Evolutionary conservation across 2,888 invertebrate species (phyloP).

Genomic region (Chrysodeixis includens): DNA sequence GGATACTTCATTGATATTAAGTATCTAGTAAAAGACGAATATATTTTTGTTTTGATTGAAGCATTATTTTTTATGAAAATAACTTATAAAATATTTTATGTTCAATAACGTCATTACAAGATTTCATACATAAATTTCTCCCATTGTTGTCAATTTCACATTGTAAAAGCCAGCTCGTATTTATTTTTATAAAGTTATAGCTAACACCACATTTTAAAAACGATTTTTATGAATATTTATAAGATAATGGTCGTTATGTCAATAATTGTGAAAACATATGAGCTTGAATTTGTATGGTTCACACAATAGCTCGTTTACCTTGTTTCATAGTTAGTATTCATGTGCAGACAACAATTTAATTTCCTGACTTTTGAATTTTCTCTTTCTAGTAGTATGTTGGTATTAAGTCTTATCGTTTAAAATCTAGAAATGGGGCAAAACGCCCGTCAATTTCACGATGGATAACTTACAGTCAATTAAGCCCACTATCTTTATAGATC

Average conservation of each 20-base stretch:
- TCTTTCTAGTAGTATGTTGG: too few species aligned
- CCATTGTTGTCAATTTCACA: slow-evolving; percentile 11
- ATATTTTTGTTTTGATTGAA: too few species aligned
- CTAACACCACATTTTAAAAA: slow-evolving; percentile 1
- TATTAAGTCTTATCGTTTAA: too few species aligned
- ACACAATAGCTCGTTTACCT: neutral
- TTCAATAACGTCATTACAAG: neutral
- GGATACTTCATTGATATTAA: too few species aligned
- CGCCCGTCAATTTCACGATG: neutral
- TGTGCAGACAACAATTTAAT: too few species aligned
- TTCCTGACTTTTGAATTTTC: too few species aligned
- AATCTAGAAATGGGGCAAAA: too few species aligned
- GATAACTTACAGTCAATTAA: neutral
- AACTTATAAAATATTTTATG: too few species aligned
- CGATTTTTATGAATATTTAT: neutral
- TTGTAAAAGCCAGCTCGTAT: neutral
- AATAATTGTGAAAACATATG: slow-evolving; percentile 9
- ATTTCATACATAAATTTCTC: slow-evolving; percentile 7
- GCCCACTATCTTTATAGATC: neutral
- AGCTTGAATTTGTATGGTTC: neutral
- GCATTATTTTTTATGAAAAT: too few species aligned
- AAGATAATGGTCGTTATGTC: slow-evolving; percentile 11
- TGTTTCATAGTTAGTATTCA: neutral
- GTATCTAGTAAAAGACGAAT: too few species aligned
- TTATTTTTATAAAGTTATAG: neutral